Evolutionary conservation across 2,888 invertebrate species (phyloP).

Genomic region (Thereva unica): DNA sequence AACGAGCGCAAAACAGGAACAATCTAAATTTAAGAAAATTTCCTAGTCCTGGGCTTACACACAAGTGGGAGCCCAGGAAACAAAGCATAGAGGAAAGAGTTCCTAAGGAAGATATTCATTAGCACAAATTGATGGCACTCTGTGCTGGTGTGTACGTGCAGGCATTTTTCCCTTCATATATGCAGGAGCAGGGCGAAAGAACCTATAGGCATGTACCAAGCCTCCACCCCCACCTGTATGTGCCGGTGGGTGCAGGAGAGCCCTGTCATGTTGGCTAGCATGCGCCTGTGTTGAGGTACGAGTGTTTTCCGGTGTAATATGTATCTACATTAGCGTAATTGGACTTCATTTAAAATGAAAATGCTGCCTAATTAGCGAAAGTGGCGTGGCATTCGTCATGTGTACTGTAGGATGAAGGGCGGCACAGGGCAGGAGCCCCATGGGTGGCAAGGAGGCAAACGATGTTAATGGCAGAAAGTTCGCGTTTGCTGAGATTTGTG

Average conservation of each 20-base stretch:
- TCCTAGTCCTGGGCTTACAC: constrained; percentile 22
- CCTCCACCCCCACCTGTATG: background rate
- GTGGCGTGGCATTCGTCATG: constrained; percentile 46
- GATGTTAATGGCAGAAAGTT: constrained; percentile 41
- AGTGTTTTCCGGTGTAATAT: constrained; percentile 46
- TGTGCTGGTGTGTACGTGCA: background rate
- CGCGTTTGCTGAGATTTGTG: constrained; percentile 31
- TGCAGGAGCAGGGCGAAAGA: background rate
- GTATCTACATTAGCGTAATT: constrained; percentile 48
- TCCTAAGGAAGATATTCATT: constrained; percentile 39
- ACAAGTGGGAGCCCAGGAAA: constrained; percentile 13
- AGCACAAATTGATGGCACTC: constrained; percentile 41
- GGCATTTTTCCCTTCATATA: background rate
- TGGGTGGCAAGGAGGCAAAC: constrained; percentile 29
- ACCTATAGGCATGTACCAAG: background rate
- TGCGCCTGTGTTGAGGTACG: constrained; percentile 17
- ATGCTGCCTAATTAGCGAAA: constrained; percentile 49
- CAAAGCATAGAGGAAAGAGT: constrained; percentile 13
- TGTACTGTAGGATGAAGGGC: constrained; percentile 4
- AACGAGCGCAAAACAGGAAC: no score
- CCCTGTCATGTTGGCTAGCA: background rate
- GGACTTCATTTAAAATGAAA: constrained; percentile 49
- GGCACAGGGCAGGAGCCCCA: constrained; percentile 12
- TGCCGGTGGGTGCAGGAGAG: background rate
- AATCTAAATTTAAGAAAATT: background rate